phyloP scores from a whole-genome alignment of 2,888 invertebrate genomes.

The Lithophane ornitopus region DNA sequence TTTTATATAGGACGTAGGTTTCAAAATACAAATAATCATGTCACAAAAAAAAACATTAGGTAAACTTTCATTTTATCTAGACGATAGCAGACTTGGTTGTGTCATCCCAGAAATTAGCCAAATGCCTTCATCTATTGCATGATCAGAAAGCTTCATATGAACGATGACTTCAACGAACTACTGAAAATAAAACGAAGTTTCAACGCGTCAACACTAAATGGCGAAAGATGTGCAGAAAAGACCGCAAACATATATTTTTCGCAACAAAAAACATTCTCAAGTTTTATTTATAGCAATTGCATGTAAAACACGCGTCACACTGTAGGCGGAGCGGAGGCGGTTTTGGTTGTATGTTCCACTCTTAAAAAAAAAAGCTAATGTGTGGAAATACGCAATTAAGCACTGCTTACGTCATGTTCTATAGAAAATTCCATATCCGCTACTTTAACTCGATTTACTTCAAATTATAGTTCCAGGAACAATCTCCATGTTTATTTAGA shows the following conservation, averaged over 20 bases:
- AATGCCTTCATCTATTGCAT: background rate
- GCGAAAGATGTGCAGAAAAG: background rate
- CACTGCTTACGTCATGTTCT: background rate
- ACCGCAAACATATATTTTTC: background rate
- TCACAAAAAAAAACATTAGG: background rate
- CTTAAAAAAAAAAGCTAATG: background rate
- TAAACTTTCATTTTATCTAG: background rate
- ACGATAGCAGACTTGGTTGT: background rate
- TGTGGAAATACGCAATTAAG: background rate
- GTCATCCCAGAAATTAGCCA: background rate
- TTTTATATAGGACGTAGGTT: too few relatives aligned
- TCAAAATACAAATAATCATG: background rate
- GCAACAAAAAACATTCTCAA: background rate
- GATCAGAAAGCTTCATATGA: background rate
- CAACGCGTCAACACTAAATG: background rate
- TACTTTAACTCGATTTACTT: background rate
- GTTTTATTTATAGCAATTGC: constrained; percentile 19
- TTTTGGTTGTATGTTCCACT: constrained; percentile 16
- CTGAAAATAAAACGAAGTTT: background rate
- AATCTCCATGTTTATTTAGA: too few relatives aligned
- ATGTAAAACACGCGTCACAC: background rate
- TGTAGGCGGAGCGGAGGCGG: constrained; percentile 29
- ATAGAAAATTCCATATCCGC: background rate
- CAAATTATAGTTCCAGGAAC: too few relatives aligned
- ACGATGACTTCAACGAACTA: background rate